Base-by-base conservation (phyloP, 1,140 invertebrate genomes). In the Oreohelix idahoensis region DNA sequence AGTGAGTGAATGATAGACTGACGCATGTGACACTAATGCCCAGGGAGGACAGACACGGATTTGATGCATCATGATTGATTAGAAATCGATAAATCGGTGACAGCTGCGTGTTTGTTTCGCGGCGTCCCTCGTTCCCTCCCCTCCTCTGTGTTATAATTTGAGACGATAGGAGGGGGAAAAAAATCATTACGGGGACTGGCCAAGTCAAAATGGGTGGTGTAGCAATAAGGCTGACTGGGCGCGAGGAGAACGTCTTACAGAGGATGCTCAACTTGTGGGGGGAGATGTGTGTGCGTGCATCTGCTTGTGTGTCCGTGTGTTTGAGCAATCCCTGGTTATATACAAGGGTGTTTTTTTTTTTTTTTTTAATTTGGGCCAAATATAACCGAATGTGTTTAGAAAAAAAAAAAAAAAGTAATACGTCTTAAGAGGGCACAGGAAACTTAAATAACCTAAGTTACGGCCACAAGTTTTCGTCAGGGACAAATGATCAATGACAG, bases 31-130 rank as follows among this genome's bases (percentile, higher is more conserved):
- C 63, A 66, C 63, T 66, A 66, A 66, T 66, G 63, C 63, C 29
- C 29, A 32, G 71, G n/a, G 73, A 63, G 71, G 53, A 32, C 36
- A 51, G 49, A 32, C 38, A 49, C 5, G 53, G 42, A 66, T 45
- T 83, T 75, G 51, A 63, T 58, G 53, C 51, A 81, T 81, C 66
- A n/a, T 66, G 70, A 75, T 75, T 75, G 51, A 75, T 83, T 83
- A 58, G 26, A 74, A 83, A 66, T 75, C 53, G 29, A 83, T 79
- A 66, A 29, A 39, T 63, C 51, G 23, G 53, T 79, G 77, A 79
- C 77, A 79, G 77, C 51, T 79, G 77, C 36, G 77, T 66, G 77
- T 49, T 77, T 77, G 75, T 77, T 49, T 53, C 51, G 15, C 29
- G 13, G 75, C n/a, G 32, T 39, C 71, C 29, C 36, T 73, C 69